Evolutionary conservation across 2,113 vertebrate genomes (phyloP), one percentile per base, ranked within the genome.

Genomic region (Daubentonia madagascariensis): DNA sequence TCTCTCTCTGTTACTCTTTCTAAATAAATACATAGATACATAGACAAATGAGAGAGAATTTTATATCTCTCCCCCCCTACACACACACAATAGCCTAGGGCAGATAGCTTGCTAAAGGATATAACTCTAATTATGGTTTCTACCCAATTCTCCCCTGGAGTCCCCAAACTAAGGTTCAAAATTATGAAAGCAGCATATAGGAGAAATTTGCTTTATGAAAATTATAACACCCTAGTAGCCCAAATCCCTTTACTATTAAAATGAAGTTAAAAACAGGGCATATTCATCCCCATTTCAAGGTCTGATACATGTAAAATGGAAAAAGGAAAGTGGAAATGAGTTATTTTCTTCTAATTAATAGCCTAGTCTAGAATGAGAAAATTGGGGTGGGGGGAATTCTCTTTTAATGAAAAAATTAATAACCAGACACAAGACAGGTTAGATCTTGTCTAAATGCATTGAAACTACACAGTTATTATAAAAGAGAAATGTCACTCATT

Each of bases 231-330:
- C 9, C 0, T 37, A 78, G 8, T 76, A 81, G 40, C 57, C 10
- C 9, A 86, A 96, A 63, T 91, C 85, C 45, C 85, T 80, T 90
- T 63, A 65, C 40, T 88, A n/a, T 75, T n/a, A 87, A 90, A 92
- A 92, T 3, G 17, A 79, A 86, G 30, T 17, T 75, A 23, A 84
- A 93, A 95, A 79, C 28, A 86, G 72, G 35, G 1, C 37, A 94
- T 25, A 75, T 30, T 63, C 59, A 54, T 43, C n/a, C 89, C 45
- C 86, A 52, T 94, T 81, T 89, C 78, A 93, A 93, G 48, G 9
- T 45, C 35, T 93, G 14, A 80, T 70, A 45, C 6, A 30, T 18
- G 16, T 37, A 92, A 86, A 94, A 89, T 85, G 59, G 32, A 87
- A 68, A 92, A 25, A 16, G 5, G 16, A 65, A 85, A 72, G 57